A percentile compares a stretch with the other conserved stretches of the same genome.
Evolutionary conservation across 2,888 invertebrate genomes (phyloP).

Genomic region (Pollenia amentaria): DNA sequence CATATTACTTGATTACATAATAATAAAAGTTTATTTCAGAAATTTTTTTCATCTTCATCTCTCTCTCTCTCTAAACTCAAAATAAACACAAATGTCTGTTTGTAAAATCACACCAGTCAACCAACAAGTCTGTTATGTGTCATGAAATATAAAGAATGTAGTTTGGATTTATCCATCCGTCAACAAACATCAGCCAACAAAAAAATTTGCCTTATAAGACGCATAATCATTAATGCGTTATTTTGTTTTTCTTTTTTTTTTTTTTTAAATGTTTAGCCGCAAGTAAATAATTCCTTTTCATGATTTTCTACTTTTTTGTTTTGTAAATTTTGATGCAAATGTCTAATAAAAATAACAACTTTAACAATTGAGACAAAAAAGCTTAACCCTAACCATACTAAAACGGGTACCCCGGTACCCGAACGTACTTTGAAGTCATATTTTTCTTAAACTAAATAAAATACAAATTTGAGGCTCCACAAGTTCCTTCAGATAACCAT

Average conservation of each 20-base stretch:
- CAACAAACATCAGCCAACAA: conserved; percentile 2
- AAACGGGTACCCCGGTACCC: no score
- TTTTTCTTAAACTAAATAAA: no score
- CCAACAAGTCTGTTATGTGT: conserved; percentile 10
- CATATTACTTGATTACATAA: conserved; percentile 23
- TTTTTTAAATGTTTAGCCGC: conserved; percentile 16
- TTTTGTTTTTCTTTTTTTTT: neutral
- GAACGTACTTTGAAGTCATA: no score
- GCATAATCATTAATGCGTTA: conserved; percentile 36
- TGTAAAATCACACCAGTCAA: neutral
- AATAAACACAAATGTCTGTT: neutral
- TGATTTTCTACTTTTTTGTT: neutral
- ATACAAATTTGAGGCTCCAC: no score
- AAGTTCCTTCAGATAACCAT: no score
- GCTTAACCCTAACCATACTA: neutral
- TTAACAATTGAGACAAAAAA: neutral
- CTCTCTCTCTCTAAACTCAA: neutral
- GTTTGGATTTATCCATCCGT: conserved; percentile 33
- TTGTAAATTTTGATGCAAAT: neutral
- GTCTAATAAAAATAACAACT: neutral
- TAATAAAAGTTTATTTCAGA: conserved; percentile 15
- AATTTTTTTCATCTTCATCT: conserved; percentile 15
- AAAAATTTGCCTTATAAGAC: conserved; percentile 25
- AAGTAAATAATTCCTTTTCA: conserved; percentile 33
- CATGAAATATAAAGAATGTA: conserved; percentile 22